phyloP scores from a whole-genome alignment of 2,113 vertebrate genomes.

The Hydropotes inermis region DNA sequence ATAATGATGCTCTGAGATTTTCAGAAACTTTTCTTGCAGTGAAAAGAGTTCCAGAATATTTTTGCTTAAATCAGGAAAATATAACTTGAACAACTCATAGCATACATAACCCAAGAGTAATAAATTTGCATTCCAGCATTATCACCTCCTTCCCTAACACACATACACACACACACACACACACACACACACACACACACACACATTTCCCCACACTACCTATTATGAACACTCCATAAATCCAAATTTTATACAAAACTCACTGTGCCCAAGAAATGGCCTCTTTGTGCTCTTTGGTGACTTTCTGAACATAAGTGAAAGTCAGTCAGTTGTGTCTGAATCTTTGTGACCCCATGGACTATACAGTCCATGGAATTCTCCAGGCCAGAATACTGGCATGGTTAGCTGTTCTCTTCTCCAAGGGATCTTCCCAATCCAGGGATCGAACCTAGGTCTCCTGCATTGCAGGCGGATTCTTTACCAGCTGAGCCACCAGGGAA shows the following conservation, averaged over 20 bases:
- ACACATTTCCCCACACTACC: not conserved
- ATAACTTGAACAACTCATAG: not conserved
- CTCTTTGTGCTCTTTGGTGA: not conserved
- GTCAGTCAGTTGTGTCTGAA: not conserved
- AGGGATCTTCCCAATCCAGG: not conserved
- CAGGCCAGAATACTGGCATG: not conserved
- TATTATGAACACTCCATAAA: not conserved
- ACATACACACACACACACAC: not conserved
- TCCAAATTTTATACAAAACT: not conserved
- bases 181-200: not conserved
- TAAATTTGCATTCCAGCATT: constrained; percentile 15
- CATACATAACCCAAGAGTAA: not conserved
- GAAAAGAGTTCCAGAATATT: not conserved
- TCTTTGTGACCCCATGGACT: not conserved
- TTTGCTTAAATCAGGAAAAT: not conserved
- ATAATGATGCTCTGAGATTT: not conserved
- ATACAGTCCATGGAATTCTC: not conserved
- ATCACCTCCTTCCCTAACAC: not conserved
- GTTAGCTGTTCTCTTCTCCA: not conserved
- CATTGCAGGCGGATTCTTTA: not conserved
- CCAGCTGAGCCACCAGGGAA: not conserved
- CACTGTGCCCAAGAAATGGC: not conserved
- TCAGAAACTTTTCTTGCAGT: not conserved
- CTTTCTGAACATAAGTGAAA: not conserved
- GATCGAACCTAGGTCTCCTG: not conserved